phyloP scores from a whole-genome alignment of 2,113 vertebrate species.

The Otolemur garnettii region DNA sequence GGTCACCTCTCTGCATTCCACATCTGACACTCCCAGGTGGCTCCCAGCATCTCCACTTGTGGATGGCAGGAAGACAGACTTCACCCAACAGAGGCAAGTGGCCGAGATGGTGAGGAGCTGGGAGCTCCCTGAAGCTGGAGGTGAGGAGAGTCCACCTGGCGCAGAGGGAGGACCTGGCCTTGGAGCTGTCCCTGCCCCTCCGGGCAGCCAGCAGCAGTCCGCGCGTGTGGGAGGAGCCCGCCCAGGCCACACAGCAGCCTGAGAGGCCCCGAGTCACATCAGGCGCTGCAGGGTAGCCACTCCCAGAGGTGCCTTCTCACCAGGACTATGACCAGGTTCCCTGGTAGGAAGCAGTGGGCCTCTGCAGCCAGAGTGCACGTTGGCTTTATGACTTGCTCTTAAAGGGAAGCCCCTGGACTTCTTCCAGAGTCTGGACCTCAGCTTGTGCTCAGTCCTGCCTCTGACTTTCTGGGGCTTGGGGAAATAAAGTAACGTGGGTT shows the following conservation, averaged over 20 bases:
- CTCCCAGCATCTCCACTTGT: neutral
- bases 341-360: neutral
- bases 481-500: constrained; percentile 18
- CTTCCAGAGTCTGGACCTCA: neutral
- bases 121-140: too few relatives aligned
- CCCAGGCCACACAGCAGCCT: neutral
- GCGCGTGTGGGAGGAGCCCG: neutral
- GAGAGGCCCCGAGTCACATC: neutral
- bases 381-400: neutral
- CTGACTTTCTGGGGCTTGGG: neutral
- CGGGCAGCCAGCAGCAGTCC: neutral
- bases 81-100: too few relatives aligned
- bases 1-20: neutral
- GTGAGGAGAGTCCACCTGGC: too few relatives aligned
- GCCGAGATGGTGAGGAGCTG: too few relatives aligned
- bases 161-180: neutral
- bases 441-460: neutral
- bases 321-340: neutral
- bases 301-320: neutral
- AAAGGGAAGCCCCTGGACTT: neutral
- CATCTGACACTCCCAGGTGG: neutral
- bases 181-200: neutral
- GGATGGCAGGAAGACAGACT: too few relatives aligned
- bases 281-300: neutral
- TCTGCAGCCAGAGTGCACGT: too few relatives aligned